Base-by-base conservation (phyloP, 2,888 invertebrate genomes). In the Apamea epomidion region DNA sequence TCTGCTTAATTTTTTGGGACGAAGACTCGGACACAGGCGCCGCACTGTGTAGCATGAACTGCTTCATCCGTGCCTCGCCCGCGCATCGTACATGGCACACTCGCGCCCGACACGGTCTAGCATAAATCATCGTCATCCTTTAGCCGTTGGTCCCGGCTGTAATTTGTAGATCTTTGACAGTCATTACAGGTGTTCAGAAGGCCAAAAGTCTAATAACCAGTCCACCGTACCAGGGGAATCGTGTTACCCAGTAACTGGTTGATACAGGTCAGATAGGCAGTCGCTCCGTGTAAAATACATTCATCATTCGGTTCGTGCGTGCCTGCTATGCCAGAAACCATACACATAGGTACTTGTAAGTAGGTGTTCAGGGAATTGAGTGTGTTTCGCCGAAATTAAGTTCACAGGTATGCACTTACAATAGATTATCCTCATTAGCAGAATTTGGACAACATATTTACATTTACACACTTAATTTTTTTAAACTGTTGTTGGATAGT, bases 311-410 rank as follows among this genome's bases (percentile, higher is more conserved):
- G 6, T 67, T 25, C 3, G 16, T 51, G 72, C 51, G 51, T n/a
- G n/a, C 5, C n/a, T 14, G n/a, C 1, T 2, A 51, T 21, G 37
- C 2, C 29, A 4, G 42, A 75, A 51, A 14, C 45, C 45, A 45
- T 32, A 74, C 18, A 32, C 5, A 75, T 29, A n/a, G n/a, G n/a
- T n/a, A 58, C 14, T 29, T 60, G 29, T 18, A 1, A 37, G 14
- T 72, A 29, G 21, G 6, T 25, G 45, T 76, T 58, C 4, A 18
- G 58, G 58, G 58, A 45, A 75, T 76, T 32, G 32, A 76, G 18
- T 32, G 29, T 29, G 45, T 32, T 2, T 45, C 45, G 45, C 18
- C 25, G 25, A 58, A 58, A 76, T 74, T 74, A 58, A 25, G 42
- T 29, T 42, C 2, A 37, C 32, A 12, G 32, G 5, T 65, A 37